These are phyloP conservation scores for Monomorium pharaonis DNA, from an alignment of 1,140 invertebrate genomes.

Conservation along the genomic window DNA sequence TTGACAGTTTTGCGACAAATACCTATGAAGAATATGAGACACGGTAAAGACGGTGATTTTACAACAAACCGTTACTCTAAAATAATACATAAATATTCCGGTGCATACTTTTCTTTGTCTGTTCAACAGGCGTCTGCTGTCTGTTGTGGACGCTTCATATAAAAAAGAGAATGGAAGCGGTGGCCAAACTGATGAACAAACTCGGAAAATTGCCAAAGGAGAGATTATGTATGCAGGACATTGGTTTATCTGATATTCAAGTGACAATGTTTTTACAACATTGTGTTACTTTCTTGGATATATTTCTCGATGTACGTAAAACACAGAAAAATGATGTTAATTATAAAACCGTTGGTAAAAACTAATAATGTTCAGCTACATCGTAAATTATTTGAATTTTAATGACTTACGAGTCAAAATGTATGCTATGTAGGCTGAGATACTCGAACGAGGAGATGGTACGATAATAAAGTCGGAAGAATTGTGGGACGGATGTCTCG, in stretches of 20 bases:
- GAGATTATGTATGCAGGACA: conserved; percentile 90
- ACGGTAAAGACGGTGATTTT: conserved; percentile 84
- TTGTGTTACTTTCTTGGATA: conserved; percentile 90
- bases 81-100: not conserved
- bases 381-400: too few relatives aligned
- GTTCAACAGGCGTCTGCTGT: conserved; percentile 88
- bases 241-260: conserved; percentile 90
- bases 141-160: conserved; percentile 95
- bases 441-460: conserved; percentile 76
- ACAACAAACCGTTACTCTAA: conserved; percentile 5
- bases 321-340: not conserved
- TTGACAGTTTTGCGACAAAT: conserved; percentile 86
- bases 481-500: conserved; percentile 87
- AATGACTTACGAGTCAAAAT: too few relatives aligned
- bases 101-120: not conserved
- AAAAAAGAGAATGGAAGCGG: conserved; percentile 90
- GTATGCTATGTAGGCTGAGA: conserved; percentile 73
- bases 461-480: conserved; percentile 88
- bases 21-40: conserved; percentile 87
- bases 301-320: conserved; percentile 88
- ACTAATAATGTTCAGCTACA: too few relatives aligned
- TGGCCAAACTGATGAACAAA: conserved; percentile 94
- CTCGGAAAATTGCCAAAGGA: conserved; percentile 95
- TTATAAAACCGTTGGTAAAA: not conserved
- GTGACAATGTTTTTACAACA: conserved; percentile 89